Percentiles rank a stretch among this genome's conserved stretches.
These are phyloP conservation scores for Agrotis ipsilon DNA, from an alignment of 2,888 invertebrate genomes.

Conservation along the genomic window DNA sequence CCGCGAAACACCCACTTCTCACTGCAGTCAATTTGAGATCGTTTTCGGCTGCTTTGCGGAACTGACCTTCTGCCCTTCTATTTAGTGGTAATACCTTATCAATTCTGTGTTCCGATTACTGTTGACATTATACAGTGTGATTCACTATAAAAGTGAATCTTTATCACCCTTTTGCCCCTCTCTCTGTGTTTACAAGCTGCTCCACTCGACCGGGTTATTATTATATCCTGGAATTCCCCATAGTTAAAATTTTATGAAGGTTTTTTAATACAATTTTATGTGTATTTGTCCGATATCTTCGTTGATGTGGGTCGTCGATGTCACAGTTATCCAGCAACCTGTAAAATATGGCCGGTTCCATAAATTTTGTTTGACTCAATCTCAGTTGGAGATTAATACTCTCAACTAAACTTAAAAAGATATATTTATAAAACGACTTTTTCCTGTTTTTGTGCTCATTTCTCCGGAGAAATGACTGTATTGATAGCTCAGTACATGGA, in stretches of 20 bases:
- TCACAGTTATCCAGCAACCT: constrained; percentile 15
- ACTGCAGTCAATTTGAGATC: neutral
- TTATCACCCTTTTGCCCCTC: constrained; percentile 63
- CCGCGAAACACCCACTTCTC: neutral
- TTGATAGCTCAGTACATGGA: neutral
- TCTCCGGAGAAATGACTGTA: constrained; percentile 4
- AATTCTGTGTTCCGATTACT: constrained; percentile 77
- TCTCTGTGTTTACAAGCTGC: constrained; percentile 45
- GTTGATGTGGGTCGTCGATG: constrained; percentile 3
- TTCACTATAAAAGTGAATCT: constrained; percentile 68
- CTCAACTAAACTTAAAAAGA: neutral
- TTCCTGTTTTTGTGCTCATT: constrained; percentile 26
- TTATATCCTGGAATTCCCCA: constrained; percentile 23
- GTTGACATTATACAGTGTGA: constrained; percentile 70
- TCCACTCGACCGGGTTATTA: constrained; percentile 31
- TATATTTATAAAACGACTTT: constrained; percentile 11
- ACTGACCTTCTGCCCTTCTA: constrained; percentile 7
- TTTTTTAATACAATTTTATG: constrained; percentile 38
- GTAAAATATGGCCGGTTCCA: constrained; percentile 17
- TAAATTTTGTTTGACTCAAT: constrained; percentile 9
- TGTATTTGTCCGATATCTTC: constrained; percentile 12
- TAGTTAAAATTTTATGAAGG: constrained; percentile 18
- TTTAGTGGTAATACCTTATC: constrained; percentile 72
- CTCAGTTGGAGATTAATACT: neutral
- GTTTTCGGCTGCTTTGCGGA: neutral